A percentile compares a stretch with the other conserved stretches of the same genome.
Conservation (phyloP, 92 coral and sea anemone species). For the Nematostella vectensis region DNA sequence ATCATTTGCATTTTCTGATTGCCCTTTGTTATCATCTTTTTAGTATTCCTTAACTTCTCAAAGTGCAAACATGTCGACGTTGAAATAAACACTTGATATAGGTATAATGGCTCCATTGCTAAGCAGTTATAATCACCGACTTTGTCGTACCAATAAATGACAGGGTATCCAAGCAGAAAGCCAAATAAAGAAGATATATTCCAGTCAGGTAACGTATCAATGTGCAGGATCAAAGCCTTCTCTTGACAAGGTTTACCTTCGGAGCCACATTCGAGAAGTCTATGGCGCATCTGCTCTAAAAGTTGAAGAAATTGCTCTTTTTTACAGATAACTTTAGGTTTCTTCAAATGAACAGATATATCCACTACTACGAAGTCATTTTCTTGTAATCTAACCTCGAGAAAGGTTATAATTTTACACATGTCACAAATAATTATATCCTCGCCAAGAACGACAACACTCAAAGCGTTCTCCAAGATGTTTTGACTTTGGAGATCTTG, state of each 20-base stretch:
- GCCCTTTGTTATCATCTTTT: too few species aligned
- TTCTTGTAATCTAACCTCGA: conserved; percentile 7
- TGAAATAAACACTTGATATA: conserved; percentile 24
- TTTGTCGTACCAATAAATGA: conserved; percentile 56
- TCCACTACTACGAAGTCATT: conserved; percentile 24
- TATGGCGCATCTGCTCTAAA: neutral
- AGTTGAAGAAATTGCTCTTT: conserved; percentile 1
- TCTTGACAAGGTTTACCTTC: too few species aligned
- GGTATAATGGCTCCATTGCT: conserved; percentile 19
- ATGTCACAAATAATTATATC: conserved; percentile 31
- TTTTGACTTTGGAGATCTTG: conserved; percentile 4
- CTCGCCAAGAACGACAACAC: conserved; percentile 28
- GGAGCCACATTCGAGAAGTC: too few species aligned
- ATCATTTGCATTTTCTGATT: too few species aligned
- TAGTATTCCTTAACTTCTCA: too few species aligned
- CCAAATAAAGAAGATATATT: conserved; percentile 45
- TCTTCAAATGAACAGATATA: conserved; percentile 27
- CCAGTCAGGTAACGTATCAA: conserved; percentile 12
- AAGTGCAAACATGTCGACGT: too few species aligned
- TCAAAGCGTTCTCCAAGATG: neutral
- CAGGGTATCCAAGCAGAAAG: conserved; percentile 66
- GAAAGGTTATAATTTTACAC: neutral
- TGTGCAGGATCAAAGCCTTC: neutral
- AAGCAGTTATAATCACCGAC: conserved; percentile 31
- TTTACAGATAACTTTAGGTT: conserved; percentile 13